Evolutionary conservation across 2,888 invertebrate genomes (phyloP), one percentile per base, ranked within the genome.

Genomic region (Eubasilissa splendida): DNA sequence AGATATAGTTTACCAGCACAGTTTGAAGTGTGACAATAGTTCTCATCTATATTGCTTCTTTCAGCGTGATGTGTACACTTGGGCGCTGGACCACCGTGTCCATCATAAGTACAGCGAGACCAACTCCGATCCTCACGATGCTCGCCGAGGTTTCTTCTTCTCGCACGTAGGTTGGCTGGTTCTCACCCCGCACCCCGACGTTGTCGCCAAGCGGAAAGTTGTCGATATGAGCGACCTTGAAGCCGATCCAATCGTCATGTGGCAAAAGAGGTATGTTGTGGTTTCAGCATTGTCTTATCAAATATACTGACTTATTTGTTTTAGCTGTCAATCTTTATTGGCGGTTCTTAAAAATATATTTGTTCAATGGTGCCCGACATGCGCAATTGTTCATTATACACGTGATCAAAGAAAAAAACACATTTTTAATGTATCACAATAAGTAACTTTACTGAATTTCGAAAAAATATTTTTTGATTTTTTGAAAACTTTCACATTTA

Each of bases 161-260:
- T 94, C 97, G 0, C 98, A 98, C 87, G 95, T 98, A 9, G 98
- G 97, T 8, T 98, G 98, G 98, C 89, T 98, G 65, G 93, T 97
- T 76, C 90, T 94, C 0, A 95, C 95, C 0, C 96, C 97, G 0
- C 97, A 96, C 87, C 96, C 96, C 0, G 92, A 93, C 3, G 96
- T 95, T 0, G 92, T 93, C 14, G 91, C 92, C 84, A 93, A 95
- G 84, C 90, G 95, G 56, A 90, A 90, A 53, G 92, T 91, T 0
- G 92, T 94, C 12, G 95, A 95, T 74, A 91, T 93, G 90, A 91
- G 91, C 74, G 96, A 96, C 86, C 90, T 96, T 75, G 91, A 94
- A 84, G 92, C 91, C 0, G 96, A 96, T 86, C 91, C 92, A 0
- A 94, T 96, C 33, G 94, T 96, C 33, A 93, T 93, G 92, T 94